Conservation (phyloP, 2,113 vertebrate genomes). For the Gnathochromis pfefferi region DNA sequence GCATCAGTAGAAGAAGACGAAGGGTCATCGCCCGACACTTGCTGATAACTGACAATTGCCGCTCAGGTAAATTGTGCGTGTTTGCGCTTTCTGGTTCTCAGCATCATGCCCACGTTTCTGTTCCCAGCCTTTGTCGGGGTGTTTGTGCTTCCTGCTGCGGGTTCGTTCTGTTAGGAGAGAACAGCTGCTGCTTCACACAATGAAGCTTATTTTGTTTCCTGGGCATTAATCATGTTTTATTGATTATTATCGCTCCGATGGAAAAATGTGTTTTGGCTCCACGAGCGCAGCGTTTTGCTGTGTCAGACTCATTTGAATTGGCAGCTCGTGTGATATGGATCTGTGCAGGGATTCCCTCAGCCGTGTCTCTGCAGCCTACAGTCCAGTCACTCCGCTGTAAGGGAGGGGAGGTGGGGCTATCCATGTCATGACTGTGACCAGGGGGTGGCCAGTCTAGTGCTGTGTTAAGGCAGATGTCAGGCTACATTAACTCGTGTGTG, state of each 20-base stretch:
- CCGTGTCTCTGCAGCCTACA: constrained; percentile 27
- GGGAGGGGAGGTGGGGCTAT: not conserved
- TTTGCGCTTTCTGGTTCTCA: not conserved
- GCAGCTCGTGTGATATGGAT: not conserved
- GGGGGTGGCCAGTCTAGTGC: not conserved
- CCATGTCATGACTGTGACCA: not conserved
- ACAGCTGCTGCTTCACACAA: not conserved
- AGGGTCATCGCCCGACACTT: not conserved
- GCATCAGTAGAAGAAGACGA: not conserved
- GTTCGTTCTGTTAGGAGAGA: not conserved
- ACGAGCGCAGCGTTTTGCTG: not conserved
- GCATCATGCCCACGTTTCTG: not conserved
- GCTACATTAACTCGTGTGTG: not conserved
- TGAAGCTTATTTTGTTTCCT: not conserved
- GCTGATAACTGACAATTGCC: not conserved
- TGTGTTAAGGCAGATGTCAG: not conserved
- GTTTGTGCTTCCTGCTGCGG: not conserved
- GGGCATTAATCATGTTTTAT: not conserved
- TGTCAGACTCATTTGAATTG: not conserved
- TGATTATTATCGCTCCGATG: not conserved
- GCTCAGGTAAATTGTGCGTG: constrained; percentile 37
- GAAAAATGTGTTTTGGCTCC: not conserved
- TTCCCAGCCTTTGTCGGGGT: not conserved
- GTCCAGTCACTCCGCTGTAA: not conserved
- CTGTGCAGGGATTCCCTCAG: constrained; percentile 43